Conservation (phyloP, 2,797 vertebrate genomes). For the Allobates femoralis region DNA sequence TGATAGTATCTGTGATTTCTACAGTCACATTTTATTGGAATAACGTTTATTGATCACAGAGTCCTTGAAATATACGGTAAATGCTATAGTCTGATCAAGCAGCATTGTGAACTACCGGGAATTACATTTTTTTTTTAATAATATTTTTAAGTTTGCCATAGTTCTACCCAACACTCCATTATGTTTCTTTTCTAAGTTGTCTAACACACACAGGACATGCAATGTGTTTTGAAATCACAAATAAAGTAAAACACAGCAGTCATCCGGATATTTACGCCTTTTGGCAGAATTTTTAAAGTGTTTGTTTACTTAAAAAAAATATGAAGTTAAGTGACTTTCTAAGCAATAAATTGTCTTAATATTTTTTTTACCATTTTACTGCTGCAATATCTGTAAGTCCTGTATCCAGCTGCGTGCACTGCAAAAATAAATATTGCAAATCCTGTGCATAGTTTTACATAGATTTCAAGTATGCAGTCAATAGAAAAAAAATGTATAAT, state of each 20-base stretch:
- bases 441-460: no score
- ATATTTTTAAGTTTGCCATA: background rate
- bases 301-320: no score
- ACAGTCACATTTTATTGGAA: background rate
- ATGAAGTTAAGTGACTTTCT: no score
- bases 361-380: no score
- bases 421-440: no score
- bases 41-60: background rate
- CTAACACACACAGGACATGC: background rate
- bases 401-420: no score
- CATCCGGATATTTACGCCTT: no score
- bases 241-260: background rate
- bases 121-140: background rate
- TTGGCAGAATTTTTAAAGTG: no score
- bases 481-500: no score
- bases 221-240: background rate
- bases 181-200: background rate
- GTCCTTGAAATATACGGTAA: background rate
- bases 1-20: conserved; percentile 3
- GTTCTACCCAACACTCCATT: background rate
- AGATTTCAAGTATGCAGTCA: no score
- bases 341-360: no score
- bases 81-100: background rate
- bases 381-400: no score
- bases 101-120: background rate